Base-by-base conservation (phyloP, 2,888 invertebrate species). In the Lochmaea crataegi region DNA sequence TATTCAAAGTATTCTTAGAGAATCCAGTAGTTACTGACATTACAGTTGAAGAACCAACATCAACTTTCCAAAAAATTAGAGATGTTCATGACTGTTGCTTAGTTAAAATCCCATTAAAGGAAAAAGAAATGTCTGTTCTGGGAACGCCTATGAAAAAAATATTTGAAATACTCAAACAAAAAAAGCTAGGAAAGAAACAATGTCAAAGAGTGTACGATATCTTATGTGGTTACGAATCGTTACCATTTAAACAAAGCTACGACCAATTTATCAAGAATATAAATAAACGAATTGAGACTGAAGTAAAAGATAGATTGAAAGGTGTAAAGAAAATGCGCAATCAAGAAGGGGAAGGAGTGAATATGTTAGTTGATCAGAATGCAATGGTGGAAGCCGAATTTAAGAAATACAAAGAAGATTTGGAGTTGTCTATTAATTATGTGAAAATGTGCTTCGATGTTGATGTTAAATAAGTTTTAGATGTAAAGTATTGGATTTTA, bases 41-140 rank as follows among this genome's bases (percentile, higher is more conserved):
- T 57, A 93, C 94, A 84, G 98, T 98, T 41, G 99, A 99, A 87
- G 97, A 97, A 86, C 98, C 99, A 0, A 97, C 97, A 0, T 93
- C 94, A 76, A 92, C 94, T 70, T 99, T 98, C 83, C 94, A 95
- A 84, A 90, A 94, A 72, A 90, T 99, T 77, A 90, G 99, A 78
- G 98, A 99, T 87, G 74, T 80, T 26, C 79, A 80, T 61, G 84
- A 84, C 66, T 78, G 80, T 57, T 22, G 73, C 7, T 63, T 77
- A 12, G 64, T 84, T 10, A 76, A 79, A 42, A 75, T 77, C n/a
- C 69, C 71, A 58, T 65, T 82, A 58, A 66, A 75, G 60, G 76
- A 75, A 11, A 38, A 74, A 9, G 71, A 76, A 4, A 63, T 76
- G 11, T 74, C 76, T 61, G 64, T 78, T 12, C 64, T 67, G 1